phyloP scores from a whole-genome alignment of 2,113 vertebrate species.

The Pachyramphus minor region DNA sequence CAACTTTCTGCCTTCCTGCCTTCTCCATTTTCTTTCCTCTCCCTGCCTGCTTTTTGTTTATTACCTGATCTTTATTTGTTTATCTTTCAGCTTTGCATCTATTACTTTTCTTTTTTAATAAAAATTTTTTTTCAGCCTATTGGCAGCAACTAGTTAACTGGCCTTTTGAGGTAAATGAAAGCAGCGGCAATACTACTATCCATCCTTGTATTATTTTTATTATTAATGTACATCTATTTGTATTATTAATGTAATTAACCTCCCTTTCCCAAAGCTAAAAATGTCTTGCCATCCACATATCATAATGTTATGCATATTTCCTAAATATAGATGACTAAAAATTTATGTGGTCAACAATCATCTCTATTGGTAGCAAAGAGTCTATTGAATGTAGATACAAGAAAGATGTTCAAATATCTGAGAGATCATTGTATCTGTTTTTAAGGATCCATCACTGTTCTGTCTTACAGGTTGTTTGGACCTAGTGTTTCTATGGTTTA shows the following conservation, averaged over 20 bases:
- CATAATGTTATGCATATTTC: not conserved
- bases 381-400: not conserved
- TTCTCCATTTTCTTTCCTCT: not conserved
- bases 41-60: not conserved
- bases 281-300: not conserved
- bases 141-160: not conserved
- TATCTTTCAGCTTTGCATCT: not conserved
- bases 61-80: not conserved
- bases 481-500: not conserved
- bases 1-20: not conserved
- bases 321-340: not conserved
- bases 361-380: not conserved
- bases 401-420: not conserved
- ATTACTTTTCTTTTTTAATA: not conserved
- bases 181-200: not conserved
- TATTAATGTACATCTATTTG: not conserved
- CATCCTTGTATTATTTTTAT: not conserved
- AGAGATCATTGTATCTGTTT: not conserved
- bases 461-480: not conserved
- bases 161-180: not conserved
- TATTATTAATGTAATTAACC: not conserved
- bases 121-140: not conserved
- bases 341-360: not conserved
- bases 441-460: not conserved
- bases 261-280: not conserved